Base-by-base conservation (phyloP, 2,797 vertebrate species). In the Arnoldichthys spilopterus region DNA sequence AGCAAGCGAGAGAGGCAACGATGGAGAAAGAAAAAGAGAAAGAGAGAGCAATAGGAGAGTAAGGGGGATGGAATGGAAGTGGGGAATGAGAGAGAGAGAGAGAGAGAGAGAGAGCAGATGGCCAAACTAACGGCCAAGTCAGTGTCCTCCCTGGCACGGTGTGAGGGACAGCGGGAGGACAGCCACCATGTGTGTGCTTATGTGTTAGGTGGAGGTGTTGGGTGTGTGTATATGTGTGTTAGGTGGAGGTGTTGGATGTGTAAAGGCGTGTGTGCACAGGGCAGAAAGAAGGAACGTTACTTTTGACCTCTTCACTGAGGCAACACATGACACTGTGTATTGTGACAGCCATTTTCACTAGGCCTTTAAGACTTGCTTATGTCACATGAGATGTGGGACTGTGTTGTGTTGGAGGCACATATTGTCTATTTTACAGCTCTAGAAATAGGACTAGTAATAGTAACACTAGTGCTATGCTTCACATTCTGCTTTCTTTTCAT, bases 71-170 rank as follows among this genome's bases (percentile, higher is more conserved):
- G 74, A 73, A 53, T 43, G 58, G 53, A 16, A 47, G 40, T 28
- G 43, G 37, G 12, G 8, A 59, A 13, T n/a, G 5, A 43, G 28
- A 12, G 30, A 26, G 18, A 24, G 6, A 51, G 75, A 37, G 32
- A 22, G 67, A 30, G 58, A 67, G 64, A 64, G 59, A 75, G 28
- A 72, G 70, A 89, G 86, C 90, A 92, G 92, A 91, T 91, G 91
- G 90, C 83, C 13, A 70, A 70, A 67, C 66, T 56, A 83, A 78
- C 40, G 72, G 86, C 84, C 87, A 85, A 87, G 58, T 88, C 81
- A n/a, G 45, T 85, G 87, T 89, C 89, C 87, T 87, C 84, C 70
- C 83, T 84, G 82, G 83, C 83, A 85, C 80, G 6, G 84, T 59
- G 34, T 82, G 77, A 84, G 78, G 80, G 73, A 81, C 40, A 47